These are phyloP conservation scores for Hylaea fasciaria DNA, from an alignment of 2,888 invertebrate species.

Conservation along the genomic window DNA sequence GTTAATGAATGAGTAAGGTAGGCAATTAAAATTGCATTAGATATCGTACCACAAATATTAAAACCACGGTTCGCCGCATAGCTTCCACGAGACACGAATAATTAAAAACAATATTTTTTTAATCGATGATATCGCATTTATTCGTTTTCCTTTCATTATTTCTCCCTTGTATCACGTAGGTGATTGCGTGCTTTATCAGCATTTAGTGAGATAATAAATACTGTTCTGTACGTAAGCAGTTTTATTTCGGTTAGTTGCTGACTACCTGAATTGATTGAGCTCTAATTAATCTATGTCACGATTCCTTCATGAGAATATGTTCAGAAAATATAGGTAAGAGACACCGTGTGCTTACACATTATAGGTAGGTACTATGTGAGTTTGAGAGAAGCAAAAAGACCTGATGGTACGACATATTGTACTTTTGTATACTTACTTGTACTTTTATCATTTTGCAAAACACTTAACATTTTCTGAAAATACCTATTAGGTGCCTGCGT, in stretches of 20 bases:
- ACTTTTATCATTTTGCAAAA: too few species aligned
- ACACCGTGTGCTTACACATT: too few species aligned
- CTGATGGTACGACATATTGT: too few species aligned
- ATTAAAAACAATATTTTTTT: slow-evolving; percentile 22
- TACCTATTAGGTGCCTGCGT: not conserved
- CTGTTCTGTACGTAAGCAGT: too few species aligned
- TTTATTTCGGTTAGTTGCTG: not conserved
- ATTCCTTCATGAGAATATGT: not conserved
- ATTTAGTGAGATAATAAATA: not conserved
- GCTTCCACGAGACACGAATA: slow-evolving; percentile 9
- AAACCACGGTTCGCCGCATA: slow-evolving; percentile 38
- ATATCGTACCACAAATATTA: slow-evolving; percentile 38
- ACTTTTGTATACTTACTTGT: too few species aligned
- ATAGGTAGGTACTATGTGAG: too few species aligned
- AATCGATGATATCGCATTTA: slow-evolving; percentile 33
- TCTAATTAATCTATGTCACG: slow-evolving; percentile 18
- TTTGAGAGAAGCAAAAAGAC: too few species aligned
- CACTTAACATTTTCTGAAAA: too few species aligned
- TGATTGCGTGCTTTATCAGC: slow-evolving; percentile 38
- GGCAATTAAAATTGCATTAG: too few species aligned
- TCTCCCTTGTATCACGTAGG: slow-evolving; percentile 32
- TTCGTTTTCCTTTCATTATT: slow-evolving; percentile 18
- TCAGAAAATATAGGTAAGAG: too few species aligned
- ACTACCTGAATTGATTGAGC: slow-evolving; percentile 13
- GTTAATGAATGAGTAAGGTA: too few species aligned